Evolutionary conservation across 1,140 invertebrate genomes (phyloP).

Genomic region (Leptoteleia sp.): DNA sequence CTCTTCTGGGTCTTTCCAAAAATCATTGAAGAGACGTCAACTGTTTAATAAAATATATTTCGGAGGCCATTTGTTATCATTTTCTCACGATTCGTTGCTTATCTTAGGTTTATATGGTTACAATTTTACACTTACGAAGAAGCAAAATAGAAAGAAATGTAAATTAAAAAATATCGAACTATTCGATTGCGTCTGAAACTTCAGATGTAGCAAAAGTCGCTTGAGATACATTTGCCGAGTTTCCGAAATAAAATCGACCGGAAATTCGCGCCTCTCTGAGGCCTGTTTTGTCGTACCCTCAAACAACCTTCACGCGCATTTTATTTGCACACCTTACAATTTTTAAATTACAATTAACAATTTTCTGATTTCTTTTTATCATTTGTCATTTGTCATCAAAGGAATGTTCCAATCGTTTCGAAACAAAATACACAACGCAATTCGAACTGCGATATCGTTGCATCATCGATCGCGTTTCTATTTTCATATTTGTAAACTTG

Average conservation of each 20-base stretch:
- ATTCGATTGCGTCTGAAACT: conserved; percentile 41
- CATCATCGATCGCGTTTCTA: conserved; percentile 3
- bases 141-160: conserved; percentile 14
- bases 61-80: conserved; percentile 55
- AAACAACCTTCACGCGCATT: conserved; percentile 13
- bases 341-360: conserved; percentile 33
- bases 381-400: conserved; percentile 16
- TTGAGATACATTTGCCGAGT: too few relatives aligned
- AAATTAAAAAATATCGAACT: too few relatives aligned
- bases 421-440: conserved; percentile 45
- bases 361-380: neutral
- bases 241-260: too few relatives aligned
- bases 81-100: conserved; percentile 58
- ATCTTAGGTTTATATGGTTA: conserved; percentile 56
- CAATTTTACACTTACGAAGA: conserved; percentile 47
- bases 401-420: conserved; percentile 37
- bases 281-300: neutral
- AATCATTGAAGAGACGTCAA: conserved; percentile 53
- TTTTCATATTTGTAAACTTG: conserved; percentile 3
- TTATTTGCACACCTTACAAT: too few relatives aligned
- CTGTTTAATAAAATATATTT: conserved; percentile 68
- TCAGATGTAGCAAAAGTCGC: conserved; percentile 9
- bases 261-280: neutral
- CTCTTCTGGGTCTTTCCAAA: conserved; percentile 20
- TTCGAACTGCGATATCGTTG: conserved; percentile 24